Conservation (phyloP, 2,113 vertebrate species). For the Capreolus pygargus region DNA sequence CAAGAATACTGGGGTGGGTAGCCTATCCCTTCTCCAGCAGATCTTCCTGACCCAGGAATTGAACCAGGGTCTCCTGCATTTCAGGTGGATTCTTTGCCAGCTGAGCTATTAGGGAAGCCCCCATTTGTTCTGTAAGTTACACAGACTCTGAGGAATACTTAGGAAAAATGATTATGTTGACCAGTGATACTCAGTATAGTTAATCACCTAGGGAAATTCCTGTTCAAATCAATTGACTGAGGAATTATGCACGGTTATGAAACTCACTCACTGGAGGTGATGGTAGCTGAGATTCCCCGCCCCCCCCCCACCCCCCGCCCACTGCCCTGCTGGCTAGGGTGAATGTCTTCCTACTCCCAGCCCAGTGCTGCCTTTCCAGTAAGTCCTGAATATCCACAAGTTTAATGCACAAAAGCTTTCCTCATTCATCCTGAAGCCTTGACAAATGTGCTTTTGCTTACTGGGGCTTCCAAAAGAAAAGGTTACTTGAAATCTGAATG, state of each 20-base stretch:
- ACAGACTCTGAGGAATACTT: not conserved
- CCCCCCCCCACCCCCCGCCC: not conserved
- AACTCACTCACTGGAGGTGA: slow-evolving; percentile 23
- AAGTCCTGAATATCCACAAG: slow-evolving; percentile 58
- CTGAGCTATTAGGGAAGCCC: not conserved
- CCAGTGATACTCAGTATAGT: not conserved
- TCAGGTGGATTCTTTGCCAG: not conserved
- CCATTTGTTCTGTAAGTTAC: not conserved
- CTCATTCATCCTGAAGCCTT: slow-evolving; percentile 63
- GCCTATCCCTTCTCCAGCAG: not conserved
- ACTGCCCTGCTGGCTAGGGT: not conserved
- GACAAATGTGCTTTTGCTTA: slow-evolving; percentile 63
- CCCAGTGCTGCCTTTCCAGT: slow-evolving; percentile 57
- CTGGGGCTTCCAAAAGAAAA: slow-evolving; percentile 60
- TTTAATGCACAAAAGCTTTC: slow-evolving; percentile 64
- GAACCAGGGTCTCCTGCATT: not conserved
- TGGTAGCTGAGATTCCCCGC: not conserved
- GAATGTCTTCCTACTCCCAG: not conserved
- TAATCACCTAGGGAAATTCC: slow-evolving; percentile 38
- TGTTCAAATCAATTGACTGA: slow-evolving; percentile 30
- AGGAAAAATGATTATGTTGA: slow-evolving; percentile 26
- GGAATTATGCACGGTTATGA: slow-evolving; percentile 5
- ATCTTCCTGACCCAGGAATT: not conserved
- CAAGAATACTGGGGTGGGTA: not conserved
- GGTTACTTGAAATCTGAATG: slow-evolving; percentile 56